A percentile compares a stretch with the other conserved stretches of the same genome.
Evolutionary conservation across 1,140 invertebrate genomes (phyloP).

Genomic region (Drosophila lini): DNA sequence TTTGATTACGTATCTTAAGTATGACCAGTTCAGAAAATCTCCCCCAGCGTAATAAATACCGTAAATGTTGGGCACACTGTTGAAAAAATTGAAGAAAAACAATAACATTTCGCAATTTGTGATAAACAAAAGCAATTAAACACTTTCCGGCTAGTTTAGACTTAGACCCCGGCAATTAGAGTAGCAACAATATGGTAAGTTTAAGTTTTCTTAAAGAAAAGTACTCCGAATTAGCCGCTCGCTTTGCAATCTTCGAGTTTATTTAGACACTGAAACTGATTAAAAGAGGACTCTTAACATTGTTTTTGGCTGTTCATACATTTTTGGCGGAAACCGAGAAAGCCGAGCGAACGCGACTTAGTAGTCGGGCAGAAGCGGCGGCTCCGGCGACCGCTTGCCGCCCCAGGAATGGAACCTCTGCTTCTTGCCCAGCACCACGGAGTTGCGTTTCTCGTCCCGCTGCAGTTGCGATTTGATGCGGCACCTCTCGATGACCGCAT

Average conservation of each 20-base stretch:
- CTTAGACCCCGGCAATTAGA: not conserved
- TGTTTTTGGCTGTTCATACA: constrained; percentile 64
- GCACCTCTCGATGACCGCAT: constrained; percentile 80
- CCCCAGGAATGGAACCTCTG: constrained; percentile 84
- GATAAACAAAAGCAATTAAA: constrained; percentile 1
- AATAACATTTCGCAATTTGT: not conserved
- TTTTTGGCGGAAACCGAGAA: constrained; percentile 41
- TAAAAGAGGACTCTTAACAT: constrained; percentile 43
- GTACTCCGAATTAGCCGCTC: not conserved
- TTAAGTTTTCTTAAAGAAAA: not conserved
- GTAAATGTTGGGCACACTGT: not conserved
- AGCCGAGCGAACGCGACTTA: constrained; percentile 10
- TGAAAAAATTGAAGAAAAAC: not conserved
- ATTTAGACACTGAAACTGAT: constrained; percentile 64
- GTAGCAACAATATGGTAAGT: constrained; percentile 21
- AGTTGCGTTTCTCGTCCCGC: constrained; percentile 78
- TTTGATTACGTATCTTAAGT: not conserved
- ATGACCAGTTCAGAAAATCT: too few relatives aligned
- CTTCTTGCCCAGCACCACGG: constrained; percentile 81
- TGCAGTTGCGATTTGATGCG: constrained; percentile 69
- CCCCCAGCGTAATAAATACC: too few relatives aligned
- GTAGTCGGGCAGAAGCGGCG: constrained; percentile 37
- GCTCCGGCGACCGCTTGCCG: constrained; percentile 74
- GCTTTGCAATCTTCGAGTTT: constrained; percentile 53
- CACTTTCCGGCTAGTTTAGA: constrained; percentile 15